Conservation (phyloP, 2,888 invertebrate species). For the Ophioninae sp. region DNA sequence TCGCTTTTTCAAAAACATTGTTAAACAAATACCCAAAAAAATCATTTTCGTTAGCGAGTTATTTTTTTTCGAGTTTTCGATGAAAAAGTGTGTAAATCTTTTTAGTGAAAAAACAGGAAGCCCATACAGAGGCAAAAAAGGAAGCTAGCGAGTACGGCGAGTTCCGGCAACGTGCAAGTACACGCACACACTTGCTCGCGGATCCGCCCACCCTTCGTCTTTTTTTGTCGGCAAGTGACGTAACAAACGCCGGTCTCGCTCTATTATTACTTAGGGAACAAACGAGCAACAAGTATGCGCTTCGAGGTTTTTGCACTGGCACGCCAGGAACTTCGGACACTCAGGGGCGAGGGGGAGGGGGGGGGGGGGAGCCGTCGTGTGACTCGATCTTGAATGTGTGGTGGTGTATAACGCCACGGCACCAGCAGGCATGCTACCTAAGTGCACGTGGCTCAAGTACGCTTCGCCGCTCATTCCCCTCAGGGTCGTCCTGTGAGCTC, state of each 20-base stretch:
- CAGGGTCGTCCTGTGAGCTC: slow-evolving; percentile 53
- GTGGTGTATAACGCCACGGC: slow-evolving; percentile 38
- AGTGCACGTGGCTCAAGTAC: slow-evolving; percentile 73
- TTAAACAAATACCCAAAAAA: not conserved
- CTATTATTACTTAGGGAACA: slow-evolving; percentile 66
- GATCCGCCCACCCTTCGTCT: slow-evolving; percentile 13
- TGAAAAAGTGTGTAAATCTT: not conserved
- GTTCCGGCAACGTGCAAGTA: slow-evolving; percentile 52
- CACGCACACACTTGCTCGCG: slow-evolving; percentile 15
- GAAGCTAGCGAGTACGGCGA: slow-evolving; percentile 25
- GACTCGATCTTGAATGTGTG: slow-evolving; percentile 40
- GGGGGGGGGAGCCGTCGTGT: slow-evolving; percentile 1
- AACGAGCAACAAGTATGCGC: slow-evolving; percentile 66
- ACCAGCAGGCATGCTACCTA: slow-evolving; percentile 46
- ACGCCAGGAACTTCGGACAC: slow-evolving; percentile 71
- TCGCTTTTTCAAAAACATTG: no score
- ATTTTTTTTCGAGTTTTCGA: not conserved
- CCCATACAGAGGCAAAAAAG: slow-evolving; percentile 19
- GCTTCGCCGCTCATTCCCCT: slow-evolving; percentile 57
- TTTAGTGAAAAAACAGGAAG: slow-evolving; percentile 15
- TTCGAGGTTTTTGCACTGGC: slow-evolving; percentile 69
- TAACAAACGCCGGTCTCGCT: slow-evolving; percentile 57
- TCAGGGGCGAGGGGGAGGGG: slow-evolving; percentile 49
- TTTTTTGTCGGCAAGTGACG: slow-evolving; percentile 54
- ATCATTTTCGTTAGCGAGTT: not conserved